These are phyloP conservation scores for Cossypha polioptera DNA, from an alignment of 2,797 vertebrate species.

Conservation along the genomic window DNA sequence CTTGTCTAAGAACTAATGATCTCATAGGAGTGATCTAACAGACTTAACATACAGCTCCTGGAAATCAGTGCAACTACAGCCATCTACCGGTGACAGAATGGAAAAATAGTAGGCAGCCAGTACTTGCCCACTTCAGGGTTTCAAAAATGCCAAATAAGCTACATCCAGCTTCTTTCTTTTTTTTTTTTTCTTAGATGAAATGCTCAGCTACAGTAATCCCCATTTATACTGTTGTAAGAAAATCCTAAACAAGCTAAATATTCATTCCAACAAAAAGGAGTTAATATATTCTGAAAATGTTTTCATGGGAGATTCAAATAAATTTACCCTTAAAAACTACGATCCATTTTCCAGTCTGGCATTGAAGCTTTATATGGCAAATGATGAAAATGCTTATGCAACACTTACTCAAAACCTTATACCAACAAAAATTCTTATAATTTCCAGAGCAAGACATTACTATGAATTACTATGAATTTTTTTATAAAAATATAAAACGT, in stretches of 20 bases:
- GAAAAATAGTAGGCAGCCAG: neutral
- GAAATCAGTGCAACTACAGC: neutral
- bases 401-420: neutral
- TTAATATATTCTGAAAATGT: neutral
- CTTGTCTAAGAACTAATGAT: neutral
- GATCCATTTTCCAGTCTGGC: neutral
- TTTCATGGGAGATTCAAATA: neutral
- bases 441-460: neutral
- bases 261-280: neutral
- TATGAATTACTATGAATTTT: neutral
- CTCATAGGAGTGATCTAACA: neutral
- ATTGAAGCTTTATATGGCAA: neutral
- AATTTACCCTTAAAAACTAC: neutral
- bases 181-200: neutral
- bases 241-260: neutral
- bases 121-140: neutral
- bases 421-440: neutral
- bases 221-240: neutral
- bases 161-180: neutral
- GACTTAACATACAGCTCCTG: neutral
- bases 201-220: neutral
- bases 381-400: neutral
- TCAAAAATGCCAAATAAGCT: neutral
- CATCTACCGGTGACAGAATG: constrained; percentile 38
- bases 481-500: neutral